phyloP scores from a whole-genome alignment of 1,140 invertebrate species.

The Lepidurus arcticus region DNA sequence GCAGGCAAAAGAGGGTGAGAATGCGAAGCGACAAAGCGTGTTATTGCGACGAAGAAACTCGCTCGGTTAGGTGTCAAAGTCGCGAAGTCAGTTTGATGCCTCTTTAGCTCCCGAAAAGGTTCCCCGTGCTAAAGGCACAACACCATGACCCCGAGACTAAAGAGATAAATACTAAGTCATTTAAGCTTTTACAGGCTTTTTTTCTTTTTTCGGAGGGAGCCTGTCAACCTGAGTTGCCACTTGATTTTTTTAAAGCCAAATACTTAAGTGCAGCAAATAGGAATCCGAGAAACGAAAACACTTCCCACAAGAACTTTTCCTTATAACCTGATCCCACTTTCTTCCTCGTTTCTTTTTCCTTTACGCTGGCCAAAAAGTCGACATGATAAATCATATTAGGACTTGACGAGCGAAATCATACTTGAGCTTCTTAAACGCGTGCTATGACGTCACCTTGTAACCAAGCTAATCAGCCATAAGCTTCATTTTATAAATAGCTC shows the following conservation, averaged over 20 bases:
- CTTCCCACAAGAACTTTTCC: background rate
- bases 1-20: conserved; percentile 12
- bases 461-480: background rate
- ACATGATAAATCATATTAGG: conserved; percentile 1
- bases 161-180: conserved; percentile 1
- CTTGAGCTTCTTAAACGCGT: background rate
- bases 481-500: too few relatives aligned
- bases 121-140: background rate
- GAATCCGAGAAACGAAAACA: background rate
- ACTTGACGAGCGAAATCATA: background rate
- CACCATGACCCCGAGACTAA: background rate
- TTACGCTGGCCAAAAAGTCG: background rate
- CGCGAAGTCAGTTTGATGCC: conserved; percentile 8
- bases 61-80: conserved; percentile 15
- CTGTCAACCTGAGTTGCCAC: conserved; percentile 1
- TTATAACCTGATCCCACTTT: background rate
- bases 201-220: background rate
- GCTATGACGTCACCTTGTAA: background rate
- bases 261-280: background rate
- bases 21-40: conserved; percentile 14
- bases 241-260: background rate
- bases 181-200: background rate
- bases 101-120: background rate
- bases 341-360: background rate
- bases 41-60: background rate